A percentile compares a stretch with the other conserved stretches of the same genome.
Evolutionary conservation across 2,888 invertebrate species (phyloP).

Genomic region (Orthonevra nobilis): DNA sequence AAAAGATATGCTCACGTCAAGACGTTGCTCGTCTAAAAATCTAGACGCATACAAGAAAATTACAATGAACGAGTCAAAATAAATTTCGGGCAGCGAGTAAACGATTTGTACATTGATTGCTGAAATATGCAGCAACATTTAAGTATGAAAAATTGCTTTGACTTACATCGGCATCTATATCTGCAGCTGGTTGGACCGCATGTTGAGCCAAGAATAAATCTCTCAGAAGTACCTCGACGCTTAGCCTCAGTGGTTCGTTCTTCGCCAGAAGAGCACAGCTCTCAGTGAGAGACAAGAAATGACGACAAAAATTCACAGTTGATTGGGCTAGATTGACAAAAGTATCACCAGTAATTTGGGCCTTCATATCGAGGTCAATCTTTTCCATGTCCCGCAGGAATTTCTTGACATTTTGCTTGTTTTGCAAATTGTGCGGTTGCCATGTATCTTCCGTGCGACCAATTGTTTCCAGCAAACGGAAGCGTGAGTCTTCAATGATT

Average conservation of each 20-base stretch:
- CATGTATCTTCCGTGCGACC: slow-evolving; percentile 79
- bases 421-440: slow-evolving; percentile 80
- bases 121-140: no score
- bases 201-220: slow-evolving; percentile 79
- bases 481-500: slow-evolving; percentile 78
- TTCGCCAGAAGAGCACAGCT: slow-evolving; percentile 79
- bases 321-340: slow-evolving; percentile 80
- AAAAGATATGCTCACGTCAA: no score
- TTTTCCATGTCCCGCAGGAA: slow-evolving; percentile 77
- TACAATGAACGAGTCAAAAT: no score
- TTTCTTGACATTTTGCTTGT: slow-evolving; percentile 78
- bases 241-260: slow-evolving; percentile 77
- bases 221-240: slow-evolving; percentile 75
- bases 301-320: slow-evolving; percentile 78
- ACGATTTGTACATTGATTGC: not conserved
- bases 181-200: slow-evolving; percentile 76
- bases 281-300: slow-evolving; percentile 78
- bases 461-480: slow-evolving; percentile 78
- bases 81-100: no score
- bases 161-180: slow-evolving; percentile 78
- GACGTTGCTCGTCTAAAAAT: no score
- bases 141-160: not conserved
- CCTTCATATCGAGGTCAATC: slow-evolving; percentile 78
- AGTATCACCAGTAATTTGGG: slow-evolving; percentile 79
- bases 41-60: no score